A percentile compares a stretch with the other conserved stretches of the same genome.
These are phyloP conservation scores for Pseudoatta argentina DNA, from an alignment of 1,140 invertebrate genomes.

Conservation along the genomic window DNA sequence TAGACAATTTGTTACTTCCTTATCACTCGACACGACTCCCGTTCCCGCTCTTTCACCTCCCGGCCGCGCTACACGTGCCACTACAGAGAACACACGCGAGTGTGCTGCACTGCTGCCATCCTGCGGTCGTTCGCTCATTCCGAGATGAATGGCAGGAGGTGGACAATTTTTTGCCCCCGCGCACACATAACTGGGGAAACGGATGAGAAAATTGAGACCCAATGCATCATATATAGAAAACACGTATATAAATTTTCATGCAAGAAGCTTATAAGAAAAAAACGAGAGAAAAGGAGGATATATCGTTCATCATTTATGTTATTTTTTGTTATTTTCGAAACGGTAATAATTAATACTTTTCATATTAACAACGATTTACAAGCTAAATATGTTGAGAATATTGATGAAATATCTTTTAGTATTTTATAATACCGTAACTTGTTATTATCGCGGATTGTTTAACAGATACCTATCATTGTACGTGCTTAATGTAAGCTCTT, in stretches of 20 bases:
- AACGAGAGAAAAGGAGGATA: neutral
- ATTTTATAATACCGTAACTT: neutral
- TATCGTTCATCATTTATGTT: neutral
- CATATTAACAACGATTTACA: neutral
- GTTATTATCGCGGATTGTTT: neutral
- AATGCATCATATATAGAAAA: neutral
- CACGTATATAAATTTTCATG: neutral
- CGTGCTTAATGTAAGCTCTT: conserved; percentile 3
- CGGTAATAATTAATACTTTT: conserved; percentile 14
- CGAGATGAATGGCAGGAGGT: neutral
- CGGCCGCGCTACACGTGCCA: conserved; percentile 48
- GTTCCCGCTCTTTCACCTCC: conserved; percentile 44
- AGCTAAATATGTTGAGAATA: neutral
- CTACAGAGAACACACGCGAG: conserved; percentile 14
- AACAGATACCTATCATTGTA: neutral
- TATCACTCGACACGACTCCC: conserved; percentile 77
- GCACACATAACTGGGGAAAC: neutral
- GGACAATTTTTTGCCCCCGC: neutral
- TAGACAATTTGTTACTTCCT: conserved; percentile 85
- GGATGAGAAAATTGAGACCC: neutral
- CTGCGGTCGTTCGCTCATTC: conserved; percentile 13
- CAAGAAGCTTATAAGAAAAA: neutral
- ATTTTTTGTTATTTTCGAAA: neutral
- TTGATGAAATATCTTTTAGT: neutral
- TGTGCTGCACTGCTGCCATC: neutral